Evolutionary conservation across 1,140 invertebrate genomes (phyloP), one percentile per base, ranked within the genome.

Genomic region (Archegozetes longisetosus): DNA sequence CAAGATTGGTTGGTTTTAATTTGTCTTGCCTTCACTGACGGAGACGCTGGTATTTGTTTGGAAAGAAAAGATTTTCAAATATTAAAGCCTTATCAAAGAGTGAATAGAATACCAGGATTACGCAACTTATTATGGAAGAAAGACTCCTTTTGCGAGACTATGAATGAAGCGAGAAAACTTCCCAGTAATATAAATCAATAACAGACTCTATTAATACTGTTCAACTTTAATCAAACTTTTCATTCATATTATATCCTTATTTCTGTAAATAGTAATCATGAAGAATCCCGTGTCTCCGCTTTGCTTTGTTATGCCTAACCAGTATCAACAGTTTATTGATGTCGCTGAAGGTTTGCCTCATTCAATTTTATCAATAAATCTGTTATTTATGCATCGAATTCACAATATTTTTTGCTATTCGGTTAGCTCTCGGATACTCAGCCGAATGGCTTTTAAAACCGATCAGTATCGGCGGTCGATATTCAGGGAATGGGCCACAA

Each of bases 241-340:
- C n/a, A n/a, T n/a, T n/a, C n/a, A n/a, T n/a, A n/a, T n/a, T n/a
- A n/a, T n/a, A n/a, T n/a, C 32, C 6, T 40, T 9, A 40, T 40
- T 40, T 40, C 32, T 40, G 17, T 40, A 40, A 40, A 40, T 40
- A 40, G 32, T 40, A 9, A 40, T 61, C 3, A 28, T 55, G 22
- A 26, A 28, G 25, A 23, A 25, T 14, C 54, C 57, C 13, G 59
- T 64, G 0, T 17, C 63, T n/a, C 66, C 66, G 1, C 26, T 61
- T 0, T 69, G 68, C 53, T 69, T 64, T 52, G 58, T 64, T 3
- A 57, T 69, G 29, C 68, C 68, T 0, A 20, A 60, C 1, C 67
- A 68, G 53, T 66, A 62, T 26, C 64, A 68, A 27, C 58, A 67
- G 48, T 68, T 68, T 24, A 25, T 67, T n/a, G 63, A 65, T 26